Evolutionary conservation across 2,888 invertebrate genomes (phyloP).

Genomic region (Acrocyrtus sp.): DNA sequence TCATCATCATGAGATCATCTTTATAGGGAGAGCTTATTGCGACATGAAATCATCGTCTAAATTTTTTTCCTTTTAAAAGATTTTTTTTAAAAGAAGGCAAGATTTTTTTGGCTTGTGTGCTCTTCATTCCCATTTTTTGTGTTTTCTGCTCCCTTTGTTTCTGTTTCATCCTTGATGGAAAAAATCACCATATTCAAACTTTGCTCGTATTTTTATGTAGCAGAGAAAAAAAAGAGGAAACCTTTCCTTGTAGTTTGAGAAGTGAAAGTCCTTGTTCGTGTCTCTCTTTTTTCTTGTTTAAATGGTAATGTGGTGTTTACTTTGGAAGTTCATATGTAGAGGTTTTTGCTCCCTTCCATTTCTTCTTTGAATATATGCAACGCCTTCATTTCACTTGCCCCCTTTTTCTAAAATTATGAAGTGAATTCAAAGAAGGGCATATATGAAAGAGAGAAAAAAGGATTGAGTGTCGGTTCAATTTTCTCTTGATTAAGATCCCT

Average conservation of each 20-base stretch:
- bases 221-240: too few relatives aligned
- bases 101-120: too few relatives aligned
- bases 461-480: conserved; percentile 39
- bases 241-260: background rate
- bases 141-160: background rate
- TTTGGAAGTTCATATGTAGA: conserved; percentile 10
- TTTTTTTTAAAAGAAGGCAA: background rate
- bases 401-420: conserved; percentile 6
- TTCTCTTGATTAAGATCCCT: conserved; percentile 53
- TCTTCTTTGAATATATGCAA: background rate
- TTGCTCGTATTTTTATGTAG: background rate
- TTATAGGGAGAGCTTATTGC: too few relatives aligned
- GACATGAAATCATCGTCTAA: background rate
- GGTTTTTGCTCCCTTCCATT: too few relatives aligned
- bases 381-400: background rate
- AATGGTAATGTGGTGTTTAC: conserved; percentile 45
- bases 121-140: too few relatives aligned
- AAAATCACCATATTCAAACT: conserved; percentile 30
- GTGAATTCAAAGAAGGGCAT: conserved; percentile 14
- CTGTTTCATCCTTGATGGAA: conserved; percentile 1
- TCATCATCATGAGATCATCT: too few relatives aligned
- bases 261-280: background rate
- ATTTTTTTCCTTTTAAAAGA: background rate
- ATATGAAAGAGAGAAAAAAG: conserved; percentile 12
- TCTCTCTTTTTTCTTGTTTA: conserved; percentile 29